phyloP scores from a whole-genome alignment of 2,797 vertebrate genomes.

The Neosilurus hyrtlii region DNA sequence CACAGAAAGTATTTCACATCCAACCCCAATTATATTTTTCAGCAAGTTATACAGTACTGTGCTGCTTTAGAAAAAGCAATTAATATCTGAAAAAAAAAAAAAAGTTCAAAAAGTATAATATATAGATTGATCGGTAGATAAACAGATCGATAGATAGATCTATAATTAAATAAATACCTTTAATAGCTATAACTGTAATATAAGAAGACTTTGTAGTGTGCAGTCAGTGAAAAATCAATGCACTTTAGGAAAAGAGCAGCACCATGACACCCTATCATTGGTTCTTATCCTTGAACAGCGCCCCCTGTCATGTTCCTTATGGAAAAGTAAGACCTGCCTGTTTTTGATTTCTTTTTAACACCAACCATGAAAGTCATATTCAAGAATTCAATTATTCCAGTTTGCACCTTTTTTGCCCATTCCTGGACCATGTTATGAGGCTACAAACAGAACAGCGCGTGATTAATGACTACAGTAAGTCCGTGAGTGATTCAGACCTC shows the following conservation, averaged over 20 bases:
- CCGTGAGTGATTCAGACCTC: constrained; percentile 4
- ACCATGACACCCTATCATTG: background rate
- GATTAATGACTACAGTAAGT: constrained; percentile 10
- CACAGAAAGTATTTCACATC: too few species aligned
- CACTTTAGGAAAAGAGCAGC: background rate
- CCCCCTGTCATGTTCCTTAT: background rate
- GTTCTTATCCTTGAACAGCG: background rate
- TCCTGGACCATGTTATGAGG: background rate
- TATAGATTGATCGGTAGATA: too few species aligned
- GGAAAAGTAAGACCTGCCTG: background rate
- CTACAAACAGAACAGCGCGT: constrained; percentile 10
- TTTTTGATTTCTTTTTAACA: background rate
- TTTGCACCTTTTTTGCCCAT: background rate
- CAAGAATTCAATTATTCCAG: background rate
- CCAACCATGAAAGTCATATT: background rate
- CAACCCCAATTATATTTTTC: too few species aligned
- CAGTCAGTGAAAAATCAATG: background rate
- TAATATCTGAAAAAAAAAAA: too few species aligned
- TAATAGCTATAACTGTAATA: too few species aligned
- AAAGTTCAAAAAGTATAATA: background rate
- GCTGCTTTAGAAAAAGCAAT: too few species aligned
- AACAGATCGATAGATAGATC: background rate
- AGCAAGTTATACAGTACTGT: too few species aligned
- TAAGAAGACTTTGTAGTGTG: background rate
- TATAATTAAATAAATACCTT: too few species aligned